A percentile compares a stretch with the other conserved stretches of the same genome.
These are phyloP conservation scores for Hippoglossus hippoglossus DNA, from an alignment of 2,797 vertebrate genomes.

Conservation along the genomic window DNA sequence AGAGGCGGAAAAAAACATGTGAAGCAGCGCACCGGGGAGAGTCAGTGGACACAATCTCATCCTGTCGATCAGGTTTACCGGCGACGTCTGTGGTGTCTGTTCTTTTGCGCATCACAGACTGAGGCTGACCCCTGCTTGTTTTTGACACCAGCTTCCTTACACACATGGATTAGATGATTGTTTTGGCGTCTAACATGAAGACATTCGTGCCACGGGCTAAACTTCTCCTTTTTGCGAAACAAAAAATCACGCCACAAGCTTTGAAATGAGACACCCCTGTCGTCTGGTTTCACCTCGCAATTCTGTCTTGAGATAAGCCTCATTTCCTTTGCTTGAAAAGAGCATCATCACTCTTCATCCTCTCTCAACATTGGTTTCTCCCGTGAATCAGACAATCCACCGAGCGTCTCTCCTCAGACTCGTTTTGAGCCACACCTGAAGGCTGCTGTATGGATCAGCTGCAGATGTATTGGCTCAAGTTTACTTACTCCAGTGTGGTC, in stretches of 20 bases:
- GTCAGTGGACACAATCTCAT: conserved; percentile 25
- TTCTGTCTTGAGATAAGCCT: conserved; percentile 7
- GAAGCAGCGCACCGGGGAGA: conserved; percentile 38
- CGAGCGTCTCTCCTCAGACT: conserved; percentile 38
- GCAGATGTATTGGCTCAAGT: conserved; percentile 45
- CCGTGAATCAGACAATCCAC: conserved; percentile 25
- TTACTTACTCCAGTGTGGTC: conserved; percentile 58
- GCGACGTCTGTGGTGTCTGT: conserved; percentile 4
- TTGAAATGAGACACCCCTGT: conserved; percentile 25
- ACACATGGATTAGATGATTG: conserved; percentile 24
- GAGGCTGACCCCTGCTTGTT: conserved; percentile 21
- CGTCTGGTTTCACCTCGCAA: conserved; percentile 6
- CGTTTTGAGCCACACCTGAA: conserved; percentile 42
- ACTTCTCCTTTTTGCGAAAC: conserved; percentile 38
- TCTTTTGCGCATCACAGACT: conserved; percentile 8
- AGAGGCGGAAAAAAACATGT: conserved; percentile 39
- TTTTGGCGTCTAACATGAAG: conserved; percentile 27
- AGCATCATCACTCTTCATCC: conserved; percentile 15
- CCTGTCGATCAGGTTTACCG: not conserved
- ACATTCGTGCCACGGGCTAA: conserved; percentile 38
- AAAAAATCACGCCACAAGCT: conserved; percentile 17
- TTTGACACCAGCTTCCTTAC: conserved; percentile 35
- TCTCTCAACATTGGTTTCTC: conserved; percentile 37
- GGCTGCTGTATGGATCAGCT: conserved; percentile 49
- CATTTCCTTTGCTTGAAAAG: conserved; percentile 19